Evolutionary conservation across 2,888 invertebrate genomes (phyloP), one percentile per base, ranked within the genome.

Genomic region (Choreutis nemorana): DNA sequence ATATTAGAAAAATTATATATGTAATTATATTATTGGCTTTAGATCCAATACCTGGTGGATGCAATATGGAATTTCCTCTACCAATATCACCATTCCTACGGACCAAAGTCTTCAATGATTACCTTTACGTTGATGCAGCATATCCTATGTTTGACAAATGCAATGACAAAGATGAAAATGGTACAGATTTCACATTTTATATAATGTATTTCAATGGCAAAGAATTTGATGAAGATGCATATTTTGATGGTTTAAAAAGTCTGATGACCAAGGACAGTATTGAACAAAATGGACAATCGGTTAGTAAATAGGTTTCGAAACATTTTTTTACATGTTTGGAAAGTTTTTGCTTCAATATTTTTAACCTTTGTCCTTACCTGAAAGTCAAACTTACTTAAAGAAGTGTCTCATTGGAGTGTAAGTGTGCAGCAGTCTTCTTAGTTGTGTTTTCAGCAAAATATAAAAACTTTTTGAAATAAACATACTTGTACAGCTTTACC

Each of bases 21-120:
- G 11, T 13, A 32, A 13, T 32, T 33, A 37, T 40, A 40, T 40
- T 34, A 30, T 44, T 27, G n/a, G 28, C 58, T 72, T 35, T 60
- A 91, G 91, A 84, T 53, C 91, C 91, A 1, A 67, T 89, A 39
- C 90, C 91, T 10, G 91, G 91, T 21, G 91, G 89, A 10, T 91
- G 91, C 53, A 90, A 89, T 48, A 79, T 87, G 81, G 87, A 87
- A 45, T 85, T 85, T 40, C 60, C 82, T 22, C 50, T 83, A 9
- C 66, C 81, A 39, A 73, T 81, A 37, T 82, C 87, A 5, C 88
- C 91, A 1, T 87, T 77, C 47, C 73, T 86, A 46, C 51, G 25
- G 41, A 67, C 40, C 39, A 66, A 12, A 52, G 78, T 53, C n/a
- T 45, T 50, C 20, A 44, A 45, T 26, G 51, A 63, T 12, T 63